These are phyloP conservation scores for Watsonalla binaria DNA, from an alignment of 2,888 invertebrate species.

Conservation along the genomic window DNA sequence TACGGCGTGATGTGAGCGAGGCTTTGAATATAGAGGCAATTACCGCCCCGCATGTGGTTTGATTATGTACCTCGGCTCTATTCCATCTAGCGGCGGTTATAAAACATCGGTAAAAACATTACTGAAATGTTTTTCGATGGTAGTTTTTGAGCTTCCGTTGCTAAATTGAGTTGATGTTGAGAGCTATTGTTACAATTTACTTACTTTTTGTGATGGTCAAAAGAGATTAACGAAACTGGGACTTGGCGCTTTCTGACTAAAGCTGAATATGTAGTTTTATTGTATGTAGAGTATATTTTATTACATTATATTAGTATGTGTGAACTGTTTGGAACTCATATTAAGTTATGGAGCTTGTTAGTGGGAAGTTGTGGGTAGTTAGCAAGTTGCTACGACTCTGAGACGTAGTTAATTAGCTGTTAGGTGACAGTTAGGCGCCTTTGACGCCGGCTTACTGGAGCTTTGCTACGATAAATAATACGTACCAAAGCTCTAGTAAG, in stretches of 20 bases:
- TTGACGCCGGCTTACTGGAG: slow-evolving; percentile 46
- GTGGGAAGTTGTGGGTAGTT: slow-evolving; percentile 27
- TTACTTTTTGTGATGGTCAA: slow-evolving; percentile 33
- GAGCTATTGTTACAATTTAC: slow-evolving; percentile 59
- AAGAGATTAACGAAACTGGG: slow-evolving; percentile 35
- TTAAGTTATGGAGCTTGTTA: slow-evolving; percentile 18
- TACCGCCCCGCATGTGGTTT: slow-evolving; percentile 78
- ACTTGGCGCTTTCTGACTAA: slow-evolving; percentile 21
- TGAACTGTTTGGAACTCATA: not conserved
- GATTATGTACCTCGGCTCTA: slow-evolving; percentile 70
- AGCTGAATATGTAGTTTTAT: slow-evolving; percentile 27
- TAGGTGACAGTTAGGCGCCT: slow-evolving; percentile 54
- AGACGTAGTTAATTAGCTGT: slow-evolving; percentile 56
- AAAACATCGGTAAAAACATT: slow-evolving; percentile 67
- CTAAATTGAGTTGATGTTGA: slow-evolving; percentile 68
- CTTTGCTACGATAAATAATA: slow-evolving; percentile 29
- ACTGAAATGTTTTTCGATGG: slow-evolving; percentile 60
- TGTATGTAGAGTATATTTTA: slow-evolving; percentile 21
- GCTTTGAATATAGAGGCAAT: slow-evolving; percentile 77
- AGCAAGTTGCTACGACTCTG: slow-evolving; percentile 19
- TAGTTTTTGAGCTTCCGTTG: slow-evolving; percentile 74
- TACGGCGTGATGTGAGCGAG: slow-evolving; percentile 77
- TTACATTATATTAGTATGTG: slow-evolving; percentile 3
- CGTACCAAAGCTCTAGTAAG: too few relatives aligned
- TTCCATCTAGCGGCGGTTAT: slow-evolving; percentile 68